Evolutionary conservation across 2,888 invertebrate genomes (phyloP).

Genomic region (Andricus curvator): DNA sequence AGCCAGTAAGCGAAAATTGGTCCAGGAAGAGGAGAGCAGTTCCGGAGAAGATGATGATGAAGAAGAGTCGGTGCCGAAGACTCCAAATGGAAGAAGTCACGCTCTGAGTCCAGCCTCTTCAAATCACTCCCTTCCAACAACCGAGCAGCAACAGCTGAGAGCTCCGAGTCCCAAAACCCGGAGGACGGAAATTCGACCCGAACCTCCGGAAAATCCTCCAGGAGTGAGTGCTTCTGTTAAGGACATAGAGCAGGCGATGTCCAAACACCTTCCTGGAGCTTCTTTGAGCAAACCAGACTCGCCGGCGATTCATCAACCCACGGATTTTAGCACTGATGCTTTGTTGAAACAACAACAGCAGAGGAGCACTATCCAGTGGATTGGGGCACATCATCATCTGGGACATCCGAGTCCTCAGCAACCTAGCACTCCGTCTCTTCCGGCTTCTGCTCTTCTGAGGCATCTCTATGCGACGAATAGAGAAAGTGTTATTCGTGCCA

Average conservation of each 20-base stretch:
- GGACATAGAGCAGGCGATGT: conserved; percentile 97
- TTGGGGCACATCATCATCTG: conserved; percentile 87
- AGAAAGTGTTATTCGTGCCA: conserved; percentile 96
- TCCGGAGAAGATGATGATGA: conserved; percentile 80
- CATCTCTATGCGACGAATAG: conserved; percentile 92
- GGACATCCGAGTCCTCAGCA: conserved; percentile 83
- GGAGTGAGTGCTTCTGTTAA: conserved; percentile 85
- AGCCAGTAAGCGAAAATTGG: conserved; percentile 83
- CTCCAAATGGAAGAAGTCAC: conserved; percentile 74
- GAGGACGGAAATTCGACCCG: conserved; percentile 60
- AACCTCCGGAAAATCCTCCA: conserved; percentile 59
- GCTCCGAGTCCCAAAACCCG: conserved; percentile 72
- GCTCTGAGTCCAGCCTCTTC: conserved; percentile 83
- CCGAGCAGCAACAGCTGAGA: conserved; percentile 72
- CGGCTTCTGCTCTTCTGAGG: conserved; percentile 95
- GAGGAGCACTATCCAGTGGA: conserved; percentile 94
- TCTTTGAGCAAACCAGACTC: conserved; percentile 79
- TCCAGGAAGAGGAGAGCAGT: conserved; percentile 78
- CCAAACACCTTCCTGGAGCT: conserved; percentile 89
- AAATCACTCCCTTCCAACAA: conserved; percentile 81
- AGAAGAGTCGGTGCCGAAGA: conserved; percentile 77
- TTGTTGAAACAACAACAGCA: conserved; percentile 90
- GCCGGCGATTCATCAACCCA: conserved; percentile 85
- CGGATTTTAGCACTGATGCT: conserved; percentile 93
- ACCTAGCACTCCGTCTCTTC: conserved; percentile 83